phyloP scores from a whole-genome alignment of 2,888 invertebrate species.

The Didymodactylos carnosus region DNA sequence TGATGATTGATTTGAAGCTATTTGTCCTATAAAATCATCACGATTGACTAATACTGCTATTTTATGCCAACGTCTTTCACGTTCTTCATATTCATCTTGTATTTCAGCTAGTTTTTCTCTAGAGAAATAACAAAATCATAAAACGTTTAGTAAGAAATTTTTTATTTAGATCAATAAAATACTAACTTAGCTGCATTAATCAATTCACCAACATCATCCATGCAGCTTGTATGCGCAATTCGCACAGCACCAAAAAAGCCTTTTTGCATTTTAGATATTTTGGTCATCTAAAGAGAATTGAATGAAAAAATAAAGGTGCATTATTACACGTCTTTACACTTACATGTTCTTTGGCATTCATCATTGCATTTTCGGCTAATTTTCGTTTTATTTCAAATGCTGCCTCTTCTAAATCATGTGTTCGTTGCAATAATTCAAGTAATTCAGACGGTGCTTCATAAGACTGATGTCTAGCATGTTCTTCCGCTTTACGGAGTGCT shows the following conservation, averaged over 20 bases:
- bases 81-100: neutral
- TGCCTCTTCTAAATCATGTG: neutral
- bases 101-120: neutral
- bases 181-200: neutral
- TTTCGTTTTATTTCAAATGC: constrained; percentile 7
- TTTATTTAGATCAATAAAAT: neutral
- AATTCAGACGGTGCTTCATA: constrained; percentile 8
- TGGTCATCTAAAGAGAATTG: neutral
- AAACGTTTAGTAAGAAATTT: neutral
- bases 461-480: neutral
- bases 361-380: constrained; percentile 1
- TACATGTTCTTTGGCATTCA: neutral
- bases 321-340: neutral
- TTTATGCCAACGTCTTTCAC: neutral
- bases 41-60: neutral
- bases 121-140: neutral
- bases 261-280: constrained; percentile 12
- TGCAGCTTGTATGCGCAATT: constrained; percentile 9
- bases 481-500: neutral
- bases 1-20: neutral
- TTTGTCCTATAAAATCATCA: neutral
- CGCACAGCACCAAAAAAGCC: constrained; percentile 10
- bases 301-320: neutral
- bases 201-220: constrained; percentile 7
- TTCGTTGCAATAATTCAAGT: constrained; percentile 4